Evolutionary conservation across 1,140 invertebrate species (phyloP), one percentile per base, ranked within the genome.

Genomic region (Eumaeus atala): DNA sequence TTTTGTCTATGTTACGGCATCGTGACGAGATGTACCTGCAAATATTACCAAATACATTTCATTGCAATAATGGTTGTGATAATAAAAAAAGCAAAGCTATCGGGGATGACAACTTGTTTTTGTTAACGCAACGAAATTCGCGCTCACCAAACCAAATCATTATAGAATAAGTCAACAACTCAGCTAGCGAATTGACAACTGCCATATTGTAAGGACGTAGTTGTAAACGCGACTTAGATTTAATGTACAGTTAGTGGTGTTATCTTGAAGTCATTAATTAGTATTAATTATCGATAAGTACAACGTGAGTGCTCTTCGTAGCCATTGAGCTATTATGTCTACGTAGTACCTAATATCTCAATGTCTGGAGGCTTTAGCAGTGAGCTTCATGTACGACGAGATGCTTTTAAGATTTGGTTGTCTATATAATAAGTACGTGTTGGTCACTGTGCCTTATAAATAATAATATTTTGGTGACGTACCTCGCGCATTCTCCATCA

Each of bases 101-200:
- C 57, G 64, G 62, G 58, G 61, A 71, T 65, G 49, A 53, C 58
- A 58, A 58, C 51, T 51, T 44, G 49, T 64, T 68, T 28, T 54
- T 49, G 68, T 70, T 67, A 53, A 74, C 62, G 61, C 66, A 73
- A 72, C 63, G 66, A 73, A 71, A 72, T 67, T 65, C 69, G 72
- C 71, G 76, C 67, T 73, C 64, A 67, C 52, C 52, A 67, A 74
- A 81, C 70, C 74, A 78, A 77, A 70, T 79, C 67, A 70, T 64
- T 61, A 48, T 68, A 65, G 66, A 67, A 56, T 67, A 72, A 72
- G 60, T 56, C 64, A 66, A 79, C 82, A 86, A 86, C 77, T 74
- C 79, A 84, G 83, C 80, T 86, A 86, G 80, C 81, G 74, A 77
- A 77, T 80, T 78, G 73, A 83, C 77, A 83, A 86, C 83, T 86